phyloP scores from a whole-genome alignment of 2,888 invertebrate genomes.

The Graphium colonna region DNA sequence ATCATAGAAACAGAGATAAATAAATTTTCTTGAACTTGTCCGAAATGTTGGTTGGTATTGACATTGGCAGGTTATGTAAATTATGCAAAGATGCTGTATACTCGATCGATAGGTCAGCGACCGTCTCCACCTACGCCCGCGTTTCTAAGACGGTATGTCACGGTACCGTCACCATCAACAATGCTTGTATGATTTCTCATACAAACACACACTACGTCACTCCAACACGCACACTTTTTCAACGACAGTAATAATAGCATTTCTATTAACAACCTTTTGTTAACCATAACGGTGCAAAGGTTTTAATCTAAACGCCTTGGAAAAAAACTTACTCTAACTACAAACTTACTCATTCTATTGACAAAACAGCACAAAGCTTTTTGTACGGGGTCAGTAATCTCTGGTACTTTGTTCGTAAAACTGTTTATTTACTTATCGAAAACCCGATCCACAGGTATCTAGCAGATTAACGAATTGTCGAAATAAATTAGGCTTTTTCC shows the following conservation, averaged over 20 bases:
- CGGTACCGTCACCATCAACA: constrained; percentile 35
- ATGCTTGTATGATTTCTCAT: constrained; percentile 17
- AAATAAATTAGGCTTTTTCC: neutral
- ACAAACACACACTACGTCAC: neutral
- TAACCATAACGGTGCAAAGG: constrained; percentile 42
- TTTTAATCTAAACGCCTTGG: constrained; percentile 49
- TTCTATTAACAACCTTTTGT: constrained; percentile 40
- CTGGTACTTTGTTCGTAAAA: constrained; percentile 52
- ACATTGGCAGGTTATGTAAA: constrained; percentile 75
- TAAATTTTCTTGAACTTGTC: constrained; percentile 58
- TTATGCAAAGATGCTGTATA: constrained; percentile 63
- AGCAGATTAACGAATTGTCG: constrained; percentile 25
- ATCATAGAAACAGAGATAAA: constrained; percentile 42
- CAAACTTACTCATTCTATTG: constrained; percentile 57
- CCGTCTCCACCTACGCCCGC: constrained; percentile 54
- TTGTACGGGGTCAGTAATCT: constrained; percentile 60
- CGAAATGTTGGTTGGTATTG: constrained; percentile 64
- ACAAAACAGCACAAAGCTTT: constrained; percentile 48
- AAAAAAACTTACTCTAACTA: constrained; percentile 56
- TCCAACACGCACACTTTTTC: neutral
- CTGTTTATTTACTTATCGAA: constrained; percentile 48
- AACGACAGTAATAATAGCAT: constrained; percentile 29
- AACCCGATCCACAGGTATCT: constrained; percentile 44
- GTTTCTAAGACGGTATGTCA: constrained; percentile 42
- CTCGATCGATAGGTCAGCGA: constrained; percentile 67